Evolutionary conservation across 35 echinoderm and acorn worm genomes (phyloP).

Genomic region (Chiridota heheva): DNA sequence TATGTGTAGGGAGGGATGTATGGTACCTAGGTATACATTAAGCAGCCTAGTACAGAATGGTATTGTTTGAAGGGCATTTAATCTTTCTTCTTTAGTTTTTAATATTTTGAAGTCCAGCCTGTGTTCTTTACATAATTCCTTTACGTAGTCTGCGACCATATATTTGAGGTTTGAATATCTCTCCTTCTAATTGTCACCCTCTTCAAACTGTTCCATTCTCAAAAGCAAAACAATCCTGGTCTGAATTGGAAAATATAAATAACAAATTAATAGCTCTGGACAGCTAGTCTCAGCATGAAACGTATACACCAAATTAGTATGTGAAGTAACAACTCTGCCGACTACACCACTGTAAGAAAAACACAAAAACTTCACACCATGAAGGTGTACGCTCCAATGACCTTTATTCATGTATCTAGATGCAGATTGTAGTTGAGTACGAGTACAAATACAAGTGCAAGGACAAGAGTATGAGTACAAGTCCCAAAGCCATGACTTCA

Average conservation of each 20-base stretch:
- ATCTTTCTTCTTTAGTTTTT: conserved; percentile 18
- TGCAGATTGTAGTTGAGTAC: too few relatives aligned
- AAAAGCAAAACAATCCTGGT: not conserved
- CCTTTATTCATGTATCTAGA: too few relatives aligned
- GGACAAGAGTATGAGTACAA: too few relatives aligned
- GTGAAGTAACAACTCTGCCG: not conserved
- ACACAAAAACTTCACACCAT: not conserved
- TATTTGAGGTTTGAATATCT: not conserved
- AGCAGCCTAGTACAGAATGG: too few relatives aligned
- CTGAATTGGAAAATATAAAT: not conserved
- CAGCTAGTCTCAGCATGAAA: not conserved
- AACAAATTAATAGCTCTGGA: not conserved
- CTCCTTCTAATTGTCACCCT: not conserved
- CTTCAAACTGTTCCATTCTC: not conserved
- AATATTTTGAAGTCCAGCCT: not conserved
- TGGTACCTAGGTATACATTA: not conserved
- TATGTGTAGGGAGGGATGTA: not conserved
- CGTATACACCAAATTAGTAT: not conserved
- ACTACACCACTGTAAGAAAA: not conserved
- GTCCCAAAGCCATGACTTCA: too few relatives aligned
- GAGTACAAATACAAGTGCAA: too few relatives aligned
- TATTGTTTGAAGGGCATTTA: conserved; percentile 2
- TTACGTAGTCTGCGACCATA: not conserved
- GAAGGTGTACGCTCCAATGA: too few relatives aligned
- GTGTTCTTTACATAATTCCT: not conserved